Percentiles rank a stretch among this genome's conserved stretches.
Evolutionary conservation across 1,140 invertebrate species (phyloP).

Genomic region (Zophobas atratus): DNA sequence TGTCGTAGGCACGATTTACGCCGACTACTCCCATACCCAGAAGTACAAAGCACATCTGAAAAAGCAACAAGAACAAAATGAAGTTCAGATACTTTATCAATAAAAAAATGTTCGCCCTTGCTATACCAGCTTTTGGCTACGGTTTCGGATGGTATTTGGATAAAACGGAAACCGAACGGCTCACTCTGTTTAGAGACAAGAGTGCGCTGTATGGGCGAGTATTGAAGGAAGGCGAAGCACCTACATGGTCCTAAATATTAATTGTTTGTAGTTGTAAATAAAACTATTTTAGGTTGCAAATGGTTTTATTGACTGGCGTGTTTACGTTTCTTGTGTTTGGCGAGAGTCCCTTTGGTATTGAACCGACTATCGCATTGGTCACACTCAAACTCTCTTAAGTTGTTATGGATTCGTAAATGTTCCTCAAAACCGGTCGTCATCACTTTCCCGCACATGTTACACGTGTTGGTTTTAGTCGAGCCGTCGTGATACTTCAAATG

Average conservation of each 20-base stretch:
- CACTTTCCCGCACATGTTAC: slow-evolving; percentile 63
- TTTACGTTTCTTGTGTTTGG: slow-evolving; percentile 64
- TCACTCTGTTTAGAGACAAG: slow-evolving; percentile 83
- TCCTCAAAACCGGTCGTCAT: slow-evolving; percentile 61
- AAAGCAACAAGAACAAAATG: slow-evolving; percentile 57
- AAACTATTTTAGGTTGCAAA: slow-evolving; percentile 32
- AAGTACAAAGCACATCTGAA: slow-evolving; percentile 74
- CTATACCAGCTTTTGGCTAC: slow-evolving; percentile 72
- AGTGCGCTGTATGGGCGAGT: slow-evolving; percentile 80
- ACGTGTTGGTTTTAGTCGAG: slow-evolving; percentile 58
- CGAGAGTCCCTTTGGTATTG: slow-evolving; percentile 62
- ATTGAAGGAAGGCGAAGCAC: slow-evolving; percentile 76
- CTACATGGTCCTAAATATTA: slow-evolving; percentile 76
- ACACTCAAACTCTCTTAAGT: slow-evolving; percentile 64
- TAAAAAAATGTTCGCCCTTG: slow-evolving; percentile 63
- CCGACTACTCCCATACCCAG: slow-evolving; percentile 79
- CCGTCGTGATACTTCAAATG: slow-evolving; percentile 64
- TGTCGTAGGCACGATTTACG: slow-evolving; percentile 73
- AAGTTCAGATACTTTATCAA: slow-evolving; percentile 69
- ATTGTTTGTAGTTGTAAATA: slow-evolving; percentile 61
- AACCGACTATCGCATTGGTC: slow-evolving; percentile 60
- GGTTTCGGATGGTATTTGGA: slow-evolving; percentile 78
- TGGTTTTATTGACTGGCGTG: slow-evolving; percentile 51
- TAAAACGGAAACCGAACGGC: slow-evolving; percentile 77
- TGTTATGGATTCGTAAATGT: slow-evolving; percentile 63